Conservation (phyloP, 92 coral and sea anemone species). For the Meandrina meandrites region DNA sequence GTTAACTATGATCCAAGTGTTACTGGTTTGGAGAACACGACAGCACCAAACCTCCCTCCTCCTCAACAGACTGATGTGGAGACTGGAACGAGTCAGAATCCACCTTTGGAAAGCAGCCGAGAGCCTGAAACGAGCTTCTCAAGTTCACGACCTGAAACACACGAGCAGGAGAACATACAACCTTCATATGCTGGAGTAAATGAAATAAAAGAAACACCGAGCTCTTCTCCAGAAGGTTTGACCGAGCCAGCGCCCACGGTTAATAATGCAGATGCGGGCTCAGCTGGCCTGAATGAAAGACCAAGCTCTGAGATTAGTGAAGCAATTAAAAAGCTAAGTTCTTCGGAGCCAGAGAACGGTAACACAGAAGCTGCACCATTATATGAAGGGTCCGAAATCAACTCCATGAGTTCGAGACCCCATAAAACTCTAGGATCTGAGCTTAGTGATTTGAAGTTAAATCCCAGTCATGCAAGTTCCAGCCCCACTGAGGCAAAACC, state of each 20-base stretch:
- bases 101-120: conserved; percentile 16
- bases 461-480: not conserved
- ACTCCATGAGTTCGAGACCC: not conserved
- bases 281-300: not conserved
- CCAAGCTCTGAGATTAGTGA: not conserved
- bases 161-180: not conserved
- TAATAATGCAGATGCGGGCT: not conserved
- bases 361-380: not conserved
- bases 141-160: conserved; percentile 8
- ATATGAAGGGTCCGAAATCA: conserved; percentile 4
- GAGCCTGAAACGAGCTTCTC: conserved; percentile 13
- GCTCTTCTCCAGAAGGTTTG: not conserved
- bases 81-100: not conserved
- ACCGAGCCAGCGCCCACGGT: not conserved
- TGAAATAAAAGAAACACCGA: not conserved
- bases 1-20: conserved; percentile 10
- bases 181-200: not conserved
- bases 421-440: conserved; percentile 13
- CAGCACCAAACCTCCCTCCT: not conserved
- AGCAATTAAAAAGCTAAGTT: not conserved
- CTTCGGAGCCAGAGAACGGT: not conserved
- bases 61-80: conserved; percentile 19
- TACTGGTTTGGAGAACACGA: conserved; percentile 5
- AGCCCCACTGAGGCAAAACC: not conserved
- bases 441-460: not conserved